Evolutionary conservation across 2,113 vertebrate genomes (phyloP).

Genomic region (Probosciger aterrimus): DNA sequence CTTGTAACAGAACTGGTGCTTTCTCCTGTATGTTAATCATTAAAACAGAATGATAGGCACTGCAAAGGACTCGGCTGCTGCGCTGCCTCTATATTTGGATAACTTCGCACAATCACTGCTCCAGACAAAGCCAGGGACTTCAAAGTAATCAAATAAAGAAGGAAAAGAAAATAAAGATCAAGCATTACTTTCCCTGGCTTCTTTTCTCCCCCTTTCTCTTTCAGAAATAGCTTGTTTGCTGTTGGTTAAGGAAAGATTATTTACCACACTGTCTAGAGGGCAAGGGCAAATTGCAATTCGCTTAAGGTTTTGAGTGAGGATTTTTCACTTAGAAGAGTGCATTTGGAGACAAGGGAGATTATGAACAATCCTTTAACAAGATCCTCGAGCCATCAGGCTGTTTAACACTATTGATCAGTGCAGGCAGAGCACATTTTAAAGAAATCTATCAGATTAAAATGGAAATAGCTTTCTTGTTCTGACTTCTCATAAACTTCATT

Average conservation of each 20-base stretch:
- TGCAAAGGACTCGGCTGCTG: not conserved
- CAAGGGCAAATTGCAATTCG: not conserved
- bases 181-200: not conserved
- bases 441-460: not conserved
- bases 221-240: not conserved
- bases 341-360: slow-evolving; percentile 36
- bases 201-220: not conserved
- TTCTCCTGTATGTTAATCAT: not conserved
- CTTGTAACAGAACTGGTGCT: not conserved
- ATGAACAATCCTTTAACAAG: slow-evolving; percentile 44
- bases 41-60: not conserved
- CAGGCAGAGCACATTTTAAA: not conserved
- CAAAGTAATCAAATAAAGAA: not conserved
- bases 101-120: not conserved
- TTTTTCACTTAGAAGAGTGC: not conserved
- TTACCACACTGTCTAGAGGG: not conserved
- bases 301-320: not conserved
- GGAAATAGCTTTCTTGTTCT: not conserved
- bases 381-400: not conserved
- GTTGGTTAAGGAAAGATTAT: not conserved
- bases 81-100: not conserved
- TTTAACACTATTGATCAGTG: slow-evolving; percentile 40
- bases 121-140: not conserved
- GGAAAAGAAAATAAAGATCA: not conserved
- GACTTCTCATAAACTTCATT: not conserved